A percentile compares a stretch with the other conserved stretches of the same genome.
phyloP scores from a whole-genome alignment of 2,888 invertebrate species.

The Caradrina kadenii region DNA sequence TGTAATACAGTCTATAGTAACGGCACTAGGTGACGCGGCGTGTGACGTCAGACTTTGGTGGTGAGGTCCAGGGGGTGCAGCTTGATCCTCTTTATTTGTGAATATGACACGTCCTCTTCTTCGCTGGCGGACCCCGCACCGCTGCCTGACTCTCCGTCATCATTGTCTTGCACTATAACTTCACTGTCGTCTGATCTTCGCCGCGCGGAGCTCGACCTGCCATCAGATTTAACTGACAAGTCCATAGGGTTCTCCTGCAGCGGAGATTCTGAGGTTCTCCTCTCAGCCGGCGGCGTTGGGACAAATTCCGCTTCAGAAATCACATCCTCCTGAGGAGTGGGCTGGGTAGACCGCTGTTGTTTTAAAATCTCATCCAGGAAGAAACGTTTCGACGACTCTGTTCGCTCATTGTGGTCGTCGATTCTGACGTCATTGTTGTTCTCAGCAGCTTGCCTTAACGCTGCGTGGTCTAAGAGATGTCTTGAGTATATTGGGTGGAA shows the following conservation, averaged over 20 bases:
- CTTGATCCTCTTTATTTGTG: constrained; percentile 91
- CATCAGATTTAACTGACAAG: constrained; percentile 93
- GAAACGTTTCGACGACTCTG: constrained; percentile 93
- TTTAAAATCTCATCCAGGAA: constrained; percentile 94
- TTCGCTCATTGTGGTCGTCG: constrained; percentile 89
- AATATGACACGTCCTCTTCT: constrained; percentile 89
- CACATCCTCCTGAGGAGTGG: constrained; percentile 87
- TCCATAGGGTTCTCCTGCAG: constrained; percentile 95
- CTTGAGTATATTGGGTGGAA: constrained; percentile 91
- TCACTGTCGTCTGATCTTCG: constrained; percentile 89
- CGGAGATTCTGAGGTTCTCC: constrained; percentile 89
- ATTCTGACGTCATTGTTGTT: constrained; percentile 89
- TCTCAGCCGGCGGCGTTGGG: constrained; percentile 83
- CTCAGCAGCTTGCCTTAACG: constrained; percentile 85
- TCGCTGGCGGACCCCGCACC: constrained; percentile 87
- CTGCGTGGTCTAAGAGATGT: constrained; percentile 86
- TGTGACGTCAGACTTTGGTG: constrained; percentile 92
- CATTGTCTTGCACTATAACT: constrained; percentile 83
- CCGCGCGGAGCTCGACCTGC: constrained; percentile 88
- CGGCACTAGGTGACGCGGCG: constrained; percentile 68
- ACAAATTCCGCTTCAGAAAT: constrained; percentile 90
- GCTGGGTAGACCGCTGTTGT: constrained; percentile 91
- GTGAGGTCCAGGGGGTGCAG: constrained; percentile 92
- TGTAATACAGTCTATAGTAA: constrained; percentile 67
- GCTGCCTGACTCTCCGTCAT: constrained; percentile 85